Evolutionary conservation across 2,113 vertebrate genomes (phyloP).

Genomic region (Cavia porcellus): DNA sequence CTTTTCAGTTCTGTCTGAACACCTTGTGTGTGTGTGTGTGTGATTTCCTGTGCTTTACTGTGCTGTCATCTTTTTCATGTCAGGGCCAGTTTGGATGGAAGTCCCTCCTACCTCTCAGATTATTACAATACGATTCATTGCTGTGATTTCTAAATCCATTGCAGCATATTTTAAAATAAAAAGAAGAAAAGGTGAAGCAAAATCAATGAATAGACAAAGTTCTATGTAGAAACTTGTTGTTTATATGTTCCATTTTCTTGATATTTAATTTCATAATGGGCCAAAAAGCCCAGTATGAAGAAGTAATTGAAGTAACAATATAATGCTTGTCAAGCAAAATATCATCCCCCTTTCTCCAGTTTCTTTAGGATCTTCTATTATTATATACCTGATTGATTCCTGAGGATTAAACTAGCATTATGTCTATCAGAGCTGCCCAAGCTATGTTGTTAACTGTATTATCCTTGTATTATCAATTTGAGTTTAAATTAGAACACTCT

Average conservation of each 20-base stretch:
- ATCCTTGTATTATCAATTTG: neutral
- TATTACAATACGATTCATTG: neutral
- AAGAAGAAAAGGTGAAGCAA: neutral
- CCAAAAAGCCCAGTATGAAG: too few relatives aligned
- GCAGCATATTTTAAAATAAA: neutral
- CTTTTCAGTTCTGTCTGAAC: neutral
- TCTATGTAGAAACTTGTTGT: neutral
- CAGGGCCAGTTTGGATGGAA: neutral
- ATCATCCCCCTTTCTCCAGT: neutral
- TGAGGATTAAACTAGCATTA: neutral
- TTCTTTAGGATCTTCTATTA: neutral
- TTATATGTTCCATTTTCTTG: neutral
- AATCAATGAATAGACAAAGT: neutral
- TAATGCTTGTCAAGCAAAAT: neutral
- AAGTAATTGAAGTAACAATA: too few relatives aligned
- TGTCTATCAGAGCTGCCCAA: neutral
- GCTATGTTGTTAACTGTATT: neutral
- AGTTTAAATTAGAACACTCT: neutral
- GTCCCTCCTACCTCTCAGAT: neutral
- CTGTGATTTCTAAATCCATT: neutral
- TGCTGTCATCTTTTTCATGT: neutral
- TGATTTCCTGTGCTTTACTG: neutral
- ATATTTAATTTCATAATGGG: neutral
- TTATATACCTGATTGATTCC: neutral
- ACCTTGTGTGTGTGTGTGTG: neutral